Evolutionary conservation across 2,888 invertebrate species (phyloP).

Genomic region (Cremastinae sp.): DNA sequence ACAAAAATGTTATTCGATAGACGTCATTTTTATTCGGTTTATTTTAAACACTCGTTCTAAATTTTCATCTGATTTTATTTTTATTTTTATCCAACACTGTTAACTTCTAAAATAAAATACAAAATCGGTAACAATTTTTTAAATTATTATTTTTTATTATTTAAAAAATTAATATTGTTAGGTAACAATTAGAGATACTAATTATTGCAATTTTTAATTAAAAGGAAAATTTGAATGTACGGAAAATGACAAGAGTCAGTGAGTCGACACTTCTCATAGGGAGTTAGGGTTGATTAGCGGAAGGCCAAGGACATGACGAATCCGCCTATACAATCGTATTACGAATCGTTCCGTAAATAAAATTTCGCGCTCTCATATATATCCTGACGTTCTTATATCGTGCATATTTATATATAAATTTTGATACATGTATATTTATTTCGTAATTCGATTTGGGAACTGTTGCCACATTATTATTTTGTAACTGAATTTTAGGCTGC

Average conservation of each 20-base stretch:
- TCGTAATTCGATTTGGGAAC: conserved; percentile 15
- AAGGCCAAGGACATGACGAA: conserved; percentile 58
- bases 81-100: neutral
- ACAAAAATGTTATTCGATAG: neutral
- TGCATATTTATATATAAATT: neutral
- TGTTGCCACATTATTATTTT: conserved; percentile 29
- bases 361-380: neutral
- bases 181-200: too few species aligned
- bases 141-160: too few species aligned
- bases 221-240: too few species aligned
- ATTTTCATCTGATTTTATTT: too few species aligned
- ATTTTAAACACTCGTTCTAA: too few species aligned
- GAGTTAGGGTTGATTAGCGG: conserved; percentile 40
- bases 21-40: neutral
- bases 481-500: conserved; percentile 11
- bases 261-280: too few species aligned
- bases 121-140: neutral
- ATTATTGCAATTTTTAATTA: too few species aligned
- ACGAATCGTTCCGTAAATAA: conserved; percentile 15
- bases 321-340: neutral
- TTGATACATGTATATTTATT: conserved; percentile 13
- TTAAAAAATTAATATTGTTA: too few species aligned
- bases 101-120: too few species aligned
- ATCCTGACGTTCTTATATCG: too few species aligned
- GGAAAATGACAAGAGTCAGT: too few species aligned